Evolutionary conservation across 2,888 invertebrate genomes (phyloP).

Genomic region (Rotaria socialis): DNA sequence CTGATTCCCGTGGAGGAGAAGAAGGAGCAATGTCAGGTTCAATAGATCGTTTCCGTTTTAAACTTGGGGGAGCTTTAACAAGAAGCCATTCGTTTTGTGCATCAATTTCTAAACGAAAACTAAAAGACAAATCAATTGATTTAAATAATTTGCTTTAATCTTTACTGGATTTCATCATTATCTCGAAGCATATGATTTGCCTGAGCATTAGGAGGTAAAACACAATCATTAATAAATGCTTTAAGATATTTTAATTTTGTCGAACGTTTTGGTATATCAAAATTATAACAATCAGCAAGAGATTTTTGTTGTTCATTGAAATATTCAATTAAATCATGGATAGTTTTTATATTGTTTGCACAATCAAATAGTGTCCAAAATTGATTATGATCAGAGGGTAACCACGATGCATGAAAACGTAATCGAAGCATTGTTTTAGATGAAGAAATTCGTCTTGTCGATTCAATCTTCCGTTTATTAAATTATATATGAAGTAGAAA

Average conservation of each 20-base stretch:
- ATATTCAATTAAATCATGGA: neutral
- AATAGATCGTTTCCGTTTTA: neutral
- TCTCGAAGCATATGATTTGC: neutral
- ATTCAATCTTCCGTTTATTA: neutral
- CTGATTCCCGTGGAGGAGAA: neutral
- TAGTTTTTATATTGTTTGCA: neutral
- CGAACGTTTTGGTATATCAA: neutral
- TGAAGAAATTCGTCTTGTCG: neutral
- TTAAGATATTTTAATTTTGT: slow-evolving; percentile 6
- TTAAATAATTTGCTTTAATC: neutral
- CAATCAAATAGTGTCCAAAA: neutral
- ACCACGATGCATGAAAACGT: slow-evolving; percentile 12
- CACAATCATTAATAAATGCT: neutral
- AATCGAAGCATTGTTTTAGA: neutral
- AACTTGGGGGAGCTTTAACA: neutral
- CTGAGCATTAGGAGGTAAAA: neutral
- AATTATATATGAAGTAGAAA: no score
- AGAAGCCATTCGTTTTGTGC: neutral
- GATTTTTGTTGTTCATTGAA: neutral
- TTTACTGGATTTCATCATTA: slow-evolving; percentile 9
- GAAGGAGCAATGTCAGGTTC: no score
- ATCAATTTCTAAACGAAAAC: slow-evolving; percentile 4
- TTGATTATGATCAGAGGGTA: neutral
- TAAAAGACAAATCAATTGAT: neutral
- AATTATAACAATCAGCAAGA: neutral